A percentile compares a stretch with the other conserved stretches of the same genome.
These are phyloP conservation scores for Thecocarcelia acutangulata DNA, from an alignment of 2,888 invertebrate genomes.

Conservation along the genomic window DNA sequence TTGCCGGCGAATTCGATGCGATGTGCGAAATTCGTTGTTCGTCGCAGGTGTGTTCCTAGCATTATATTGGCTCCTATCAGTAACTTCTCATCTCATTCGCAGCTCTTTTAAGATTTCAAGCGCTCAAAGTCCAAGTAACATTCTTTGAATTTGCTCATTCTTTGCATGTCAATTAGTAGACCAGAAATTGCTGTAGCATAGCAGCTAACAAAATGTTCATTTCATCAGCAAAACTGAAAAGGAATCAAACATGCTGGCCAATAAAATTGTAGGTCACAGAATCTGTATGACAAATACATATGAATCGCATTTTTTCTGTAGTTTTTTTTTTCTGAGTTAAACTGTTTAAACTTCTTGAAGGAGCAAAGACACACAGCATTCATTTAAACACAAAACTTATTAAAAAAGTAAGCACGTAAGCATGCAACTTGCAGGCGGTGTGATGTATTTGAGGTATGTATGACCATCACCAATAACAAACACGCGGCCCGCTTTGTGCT, in stretches of 20 bases:
- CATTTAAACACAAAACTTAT: constrained; percentile 40
- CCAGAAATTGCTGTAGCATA: too few relatives aligned
- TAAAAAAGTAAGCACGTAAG: constrained; percentile 64
- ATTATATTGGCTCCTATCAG: too few relatives aligned
- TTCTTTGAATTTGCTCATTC: too few relatives aligned
- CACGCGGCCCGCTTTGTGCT: constrained; percentile 70
- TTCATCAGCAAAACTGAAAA: not conserved
- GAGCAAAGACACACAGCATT: constrained; percentile 29
- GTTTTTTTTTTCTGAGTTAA: constrained; percentile 3
- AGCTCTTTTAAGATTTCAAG: too few relatives aligned
- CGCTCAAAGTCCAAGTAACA: too few relatives aligned
- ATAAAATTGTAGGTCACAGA: constrained; percentile 1
- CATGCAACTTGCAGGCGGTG: constrained; percentile 59
- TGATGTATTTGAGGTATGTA: constrained; percentile 73
- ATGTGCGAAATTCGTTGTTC: too few relatives aligned
- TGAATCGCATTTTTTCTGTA: constrained; percentile 28
- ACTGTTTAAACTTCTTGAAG: constrained; percentile 24
- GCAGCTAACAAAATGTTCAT: too few relatives aligned
- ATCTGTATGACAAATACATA: constrained; percentile 45
- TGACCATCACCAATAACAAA: constrained; percentile 74
- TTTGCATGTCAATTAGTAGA: too few relatives aligned
- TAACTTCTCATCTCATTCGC: too few relatives aligned
- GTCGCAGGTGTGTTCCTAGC: too few relatives aligned
- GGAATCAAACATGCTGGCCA: constrained; percentile 8
- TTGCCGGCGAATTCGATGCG: too few relatives aligned